Evolutionary conservation across 2,113 vertebrate species (phyloP), one percentile per base, ranked within the genome.

Genomic region (Sterna hirundo): DNA sequence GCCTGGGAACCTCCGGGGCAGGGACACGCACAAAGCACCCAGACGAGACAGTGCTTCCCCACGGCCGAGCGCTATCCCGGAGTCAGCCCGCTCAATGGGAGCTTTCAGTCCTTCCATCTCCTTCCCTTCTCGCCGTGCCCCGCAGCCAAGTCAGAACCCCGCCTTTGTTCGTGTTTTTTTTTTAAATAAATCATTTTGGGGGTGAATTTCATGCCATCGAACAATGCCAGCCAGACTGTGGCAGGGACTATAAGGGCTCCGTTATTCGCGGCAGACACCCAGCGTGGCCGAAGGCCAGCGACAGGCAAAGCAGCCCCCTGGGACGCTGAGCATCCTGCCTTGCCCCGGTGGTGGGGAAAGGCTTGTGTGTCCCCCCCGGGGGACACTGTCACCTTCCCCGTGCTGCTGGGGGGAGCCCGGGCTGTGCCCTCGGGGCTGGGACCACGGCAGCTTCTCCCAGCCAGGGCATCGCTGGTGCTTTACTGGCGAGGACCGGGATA

Each of bases 181-280:
- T 46, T 7, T 51, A 83, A 90, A 96, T 82, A 96, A 96, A 96
- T 92, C 88, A 78, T 81, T 94, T 83, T 75, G 0, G 81, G 95
- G 92, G 76, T 68, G 90, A 92, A 64, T 92, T 95, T 58, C 74
- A 13, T 76, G 95, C 91, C 68, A 72, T 29, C 0, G 15, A 91
- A 93, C 92, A 94, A 94, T 70, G 87, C 82, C 84, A 85, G 83
- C 20, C 11, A 1, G 20, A 12, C 27, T 0, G 0, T 15, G 77
- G 69, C 66, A 40, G 86, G 68, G 77, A 88, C 52, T 78, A 49
- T 82, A 36, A 92, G 90, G 88, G 25, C 62, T 86, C 86, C 1
- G 52, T 96, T 95, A 84, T 93, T 78, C 19, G 3, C 5, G 1
- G 66, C 34, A 15, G 68, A 26, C 10, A 4, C 36, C 34, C 30